Percentiles rank a stretch among this genome's conserved stretches.
phyloP scores from a whole-genome alignment of 1,140 invertebrate species.

The Drosophila bocki region DNA sequence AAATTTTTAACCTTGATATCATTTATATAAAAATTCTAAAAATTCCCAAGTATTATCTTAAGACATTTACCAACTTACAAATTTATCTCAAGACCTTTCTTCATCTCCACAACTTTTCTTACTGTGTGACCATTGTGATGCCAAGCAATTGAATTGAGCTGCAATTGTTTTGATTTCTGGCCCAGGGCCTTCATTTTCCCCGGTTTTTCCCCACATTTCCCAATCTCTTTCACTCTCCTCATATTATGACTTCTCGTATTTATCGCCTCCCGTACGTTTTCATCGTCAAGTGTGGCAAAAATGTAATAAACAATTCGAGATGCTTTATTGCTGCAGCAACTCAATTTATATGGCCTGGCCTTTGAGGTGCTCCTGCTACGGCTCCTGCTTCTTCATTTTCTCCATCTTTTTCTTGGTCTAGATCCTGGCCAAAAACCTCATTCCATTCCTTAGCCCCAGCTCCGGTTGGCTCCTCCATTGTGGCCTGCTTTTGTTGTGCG shows the following conservation, averaged over 20 bases:
- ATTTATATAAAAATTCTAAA: background rate
- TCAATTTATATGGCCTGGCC: conserved; percentile 73
- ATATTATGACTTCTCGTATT: conserved; percentile 58
- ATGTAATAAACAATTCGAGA: conserved; percentile 80
- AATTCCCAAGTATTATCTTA: no score
- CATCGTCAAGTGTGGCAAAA: conserved; percentile 72
- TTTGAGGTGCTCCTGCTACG: conserved; percentile 59
- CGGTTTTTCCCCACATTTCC: background rate
- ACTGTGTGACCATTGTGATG: conserved; percentile 22
- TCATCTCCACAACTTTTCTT: background rate
- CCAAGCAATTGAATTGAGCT: conserved; percentile 78
- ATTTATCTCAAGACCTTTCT: background rate
- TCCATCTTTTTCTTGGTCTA: conserved; percentile 7
- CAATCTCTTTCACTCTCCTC: conserved; percentile 2
- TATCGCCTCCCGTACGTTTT: conserved; percentile 62
- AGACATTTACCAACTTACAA: no score
- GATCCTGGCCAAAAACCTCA: conserved; percentile 1
- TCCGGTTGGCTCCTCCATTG: conserved; percentile 24
- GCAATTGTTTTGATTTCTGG: conserved; percentile 82
- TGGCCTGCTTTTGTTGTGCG: conserved; percentile 73
- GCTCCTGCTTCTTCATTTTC: conserved; percentile 10
- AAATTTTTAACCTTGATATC: background rate
- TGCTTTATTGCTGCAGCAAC: conserved; percentile 74
- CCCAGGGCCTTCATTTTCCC: conserved; percentile 62
- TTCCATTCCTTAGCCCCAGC: conserved; percentile 2